phyloP scores from a whole-genome alignment of 2,113 vertebrate genomes.

The Nothocercus julius region DNA sequence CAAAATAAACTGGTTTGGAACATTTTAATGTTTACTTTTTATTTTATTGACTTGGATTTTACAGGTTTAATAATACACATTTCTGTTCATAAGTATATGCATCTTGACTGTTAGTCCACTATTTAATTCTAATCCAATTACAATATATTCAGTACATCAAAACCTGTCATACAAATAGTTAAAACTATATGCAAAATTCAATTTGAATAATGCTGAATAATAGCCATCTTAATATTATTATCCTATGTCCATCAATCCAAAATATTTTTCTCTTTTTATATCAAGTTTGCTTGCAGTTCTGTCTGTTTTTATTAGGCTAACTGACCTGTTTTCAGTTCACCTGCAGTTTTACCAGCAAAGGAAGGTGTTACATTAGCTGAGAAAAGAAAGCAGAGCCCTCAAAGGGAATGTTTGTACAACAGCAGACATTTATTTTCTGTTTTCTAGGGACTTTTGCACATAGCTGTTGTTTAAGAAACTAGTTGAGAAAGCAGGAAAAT shows the following conservation, averaged over 20 bases:
- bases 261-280: neutral
- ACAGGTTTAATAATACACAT: too few relatives aligned
- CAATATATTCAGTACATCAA: neutral
- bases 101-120: too few relatives aligned
- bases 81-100: neutral
- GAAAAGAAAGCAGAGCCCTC: slow-evolving; percentile 8
- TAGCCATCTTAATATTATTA: neutral
- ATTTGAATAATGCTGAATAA: neutral
- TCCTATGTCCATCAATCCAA: accelerated
- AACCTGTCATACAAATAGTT: neutral
- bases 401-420: neutral
- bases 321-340: neutral
- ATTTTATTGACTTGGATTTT: neutral
- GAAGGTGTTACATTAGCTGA: neutral
- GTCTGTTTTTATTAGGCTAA: neutral
- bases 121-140: neutral
- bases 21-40: neutral
- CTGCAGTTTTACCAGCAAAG: neutral
- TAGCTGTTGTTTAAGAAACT: slow-evolving; percentile 29
- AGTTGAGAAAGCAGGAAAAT: neutral
- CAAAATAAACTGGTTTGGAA: neutral
- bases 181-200: neutral
- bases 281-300: neutral
- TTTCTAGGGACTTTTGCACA: neutral
- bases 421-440: slow-evolving; percentile 7